A percentile compares a stretch with the other conserved stretches of the same genome.
These are phyloP conservation scores for Abramis brama DNA, from an alignment of 2,113 vertebrate species.

Conservation along the genomic window DNA sequence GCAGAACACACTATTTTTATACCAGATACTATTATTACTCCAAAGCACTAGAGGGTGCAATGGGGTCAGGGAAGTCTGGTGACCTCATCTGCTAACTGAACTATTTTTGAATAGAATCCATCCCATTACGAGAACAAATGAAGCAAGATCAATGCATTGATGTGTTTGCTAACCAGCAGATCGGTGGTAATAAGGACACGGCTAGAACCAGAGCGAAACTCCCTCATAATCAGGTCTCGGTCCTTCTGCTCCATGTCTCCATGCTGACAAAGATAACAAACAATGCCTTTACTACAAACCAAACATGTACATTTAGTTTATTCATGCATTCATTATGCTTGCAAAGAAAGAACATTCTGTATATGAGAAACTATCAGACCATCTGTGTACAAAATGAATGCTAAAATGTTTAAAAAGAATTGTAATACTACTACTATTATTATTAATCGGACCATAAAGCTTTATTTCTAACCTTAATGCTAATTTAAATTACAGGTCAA, in stretches of 20 bases:
- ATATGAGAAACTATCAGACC: background rate
- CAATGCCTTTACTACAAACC: background rate
- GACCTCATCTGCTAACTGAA: background rate
- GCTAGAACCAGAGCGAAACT: conserved; percentile 88
- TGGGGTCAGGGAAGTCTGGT: conserved; percentile 13
- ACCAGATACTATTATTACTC: conserved; percentile 21
- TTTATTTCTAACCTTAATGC: no score
- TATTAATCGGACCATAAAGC: no score
- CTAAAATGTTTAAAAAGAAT: background rate
- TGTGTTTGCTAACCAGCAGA: conserved; percentile 80
- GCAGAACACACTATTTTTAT: conserved; percentile 21
- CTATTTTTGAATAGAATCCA: background rate
- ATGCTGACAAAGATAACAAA: conserved; percentile 72
- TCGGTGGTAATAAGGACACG: conserved; percentile 90
- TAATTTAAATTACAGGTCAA: no score
- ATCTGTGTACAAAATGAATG: background rate
- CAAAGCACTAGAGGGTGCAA: conserved; percentile 22
- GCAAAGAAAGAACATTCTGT: background rate
- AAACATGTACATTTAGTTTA: background rate
- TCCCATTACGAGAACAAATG: background rate
- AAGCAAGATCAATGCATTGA: background rate
- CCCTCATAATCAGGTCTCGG: conserved; percentile 91
- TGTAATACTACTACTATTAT: background rate
- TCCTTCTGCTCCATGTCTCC: conserved; percentile 95
- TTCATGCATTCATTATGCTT: background rate